Conservation (phyloP, 2,113 vertebrate species). For the Micromys minutus region DNA sequence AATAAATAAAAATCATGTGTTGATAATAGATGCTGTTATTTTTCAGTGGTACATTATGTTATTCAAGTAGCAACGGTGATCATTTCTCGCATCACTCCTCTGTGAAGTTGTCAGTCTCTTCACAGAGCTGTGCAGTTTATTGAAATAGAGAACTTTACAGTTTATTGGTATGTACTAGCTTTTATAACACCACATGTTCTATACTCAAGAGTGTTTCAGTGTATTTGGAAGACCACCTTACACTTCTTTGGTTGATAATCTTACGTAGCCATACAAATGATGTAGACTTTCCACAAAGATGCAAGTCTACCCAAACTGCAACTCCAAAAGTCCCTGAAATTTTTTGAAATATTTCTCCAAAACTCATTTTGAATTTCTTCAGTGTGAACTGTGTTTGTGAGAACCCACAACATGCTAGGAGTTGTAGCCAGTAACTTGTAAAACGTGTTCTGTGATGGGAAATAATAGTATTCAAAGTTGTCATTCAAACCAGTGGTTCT, state of each 20-base stretch:
- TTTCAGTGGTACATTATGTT: not conserved
- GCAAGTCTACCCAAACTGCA: not conserved
- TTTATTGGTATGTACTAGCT: not conserved
- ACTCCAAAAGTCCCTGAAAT: not conserved
- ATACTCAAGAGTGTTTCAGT: not conserved
- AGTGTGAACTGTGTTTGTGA: not conserved
- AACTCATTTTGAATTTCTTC: constrained; percentile 27
- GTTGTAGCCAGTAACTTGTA: not conserved
- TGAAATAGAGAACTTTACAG: not conserved
- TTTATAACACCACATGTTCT: not conserved
- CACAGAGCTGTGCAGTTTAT: not conserved
- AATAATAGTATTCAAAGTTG: not conserved
- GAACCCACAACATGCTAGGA: not conserved
- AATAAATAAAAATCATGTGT: constrained; percentile 57
- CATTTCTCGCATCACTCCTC: not conserved
- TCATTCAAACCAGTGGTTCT: not conserved
- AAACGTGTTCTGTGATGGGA: not conserved
- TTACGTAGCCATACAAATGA: not conserved
- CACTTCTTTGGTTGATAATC: not conserved
- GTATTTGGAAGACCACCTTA: not conserved
- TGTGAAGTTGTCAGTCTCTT: not conserved
- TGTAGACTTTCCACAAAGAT: not conserved
- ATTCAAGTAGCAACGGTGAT: not conserved
- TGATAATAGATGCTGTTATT: constrained; percentile 45
- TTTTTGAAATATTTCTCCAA: not conserved